A percentile compares a stretch with the other conserved stretches of the same genome.
phyloP scores from a whole-genome alignment of 2,797 vertebrate species.

The Microctenopoma steveboyesi region DNA sequence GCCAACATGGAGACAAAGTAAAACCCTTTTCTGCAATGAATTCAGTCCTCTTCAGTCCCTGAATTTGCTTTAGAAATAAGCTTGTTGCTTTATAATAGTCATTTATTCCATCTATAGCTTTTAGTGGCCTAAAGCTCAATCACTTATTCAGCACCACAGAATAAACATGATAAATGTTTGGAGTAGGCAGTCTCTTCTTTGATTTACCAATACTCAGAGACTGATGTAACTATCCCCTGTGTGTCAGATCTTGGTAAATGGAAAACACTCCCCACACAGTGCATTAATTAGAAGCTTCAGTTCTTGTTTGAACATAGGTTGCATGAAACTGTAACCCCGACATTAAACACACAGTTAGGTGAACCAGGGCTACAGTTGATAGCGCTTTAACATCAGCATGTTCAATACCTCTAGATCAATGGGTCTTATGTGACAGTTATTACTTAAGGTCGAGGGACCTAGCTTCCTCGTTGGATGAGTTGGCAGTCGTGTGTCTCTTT shows the following conservation, averaged over 20 bases:
- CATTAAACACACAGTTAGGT: slow-evolving; percentile 12
- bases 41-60: slow-evolving; percentile 5
- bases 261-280: slow-evolving; percentile 38
- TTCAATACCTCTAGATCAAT: slow-evolving; percentile 23
- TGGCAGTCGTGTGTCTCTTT: background rate
- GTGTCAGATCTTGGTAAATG: slow-evolving; percentile 45
- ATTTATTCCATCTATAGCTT: slow-evolving; percentile 28
- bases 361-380: background rate
- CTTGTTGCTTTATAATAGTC: slow-evolving; percentile 20
- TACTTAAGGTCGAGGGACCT: slow-evolving; percentile 5
- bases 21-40: slow-evolving; percentile 1
- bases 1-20: background rate
- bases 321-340: slow-evolving; percentile 8
- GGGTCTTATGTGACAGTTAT: slow-evolving; percentile 15
- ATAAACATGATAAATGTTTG: slow-evolving; percentile 53
- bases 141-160: slow-evolving; percentile 45
- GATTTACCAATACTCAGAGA: slow-evolving; percentile 40
- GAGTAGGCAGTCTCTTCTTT: slow-evolving; percentile 47
- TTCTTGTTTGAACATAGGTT: slow-evolving; percentile 16
- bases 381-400: slow-evolving; percentile 3
- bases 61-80: background rate
- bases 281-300: slow-evolving; percentile 15
- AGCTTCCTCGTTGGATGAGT: background rate
- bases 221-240: slow-evolving; percentile 53
- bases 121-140: slow-evolving; percentile 39